Conservation (phyloP, 1,140 invertebrate genomes). For the Notospermus geniculatus region DNA sequence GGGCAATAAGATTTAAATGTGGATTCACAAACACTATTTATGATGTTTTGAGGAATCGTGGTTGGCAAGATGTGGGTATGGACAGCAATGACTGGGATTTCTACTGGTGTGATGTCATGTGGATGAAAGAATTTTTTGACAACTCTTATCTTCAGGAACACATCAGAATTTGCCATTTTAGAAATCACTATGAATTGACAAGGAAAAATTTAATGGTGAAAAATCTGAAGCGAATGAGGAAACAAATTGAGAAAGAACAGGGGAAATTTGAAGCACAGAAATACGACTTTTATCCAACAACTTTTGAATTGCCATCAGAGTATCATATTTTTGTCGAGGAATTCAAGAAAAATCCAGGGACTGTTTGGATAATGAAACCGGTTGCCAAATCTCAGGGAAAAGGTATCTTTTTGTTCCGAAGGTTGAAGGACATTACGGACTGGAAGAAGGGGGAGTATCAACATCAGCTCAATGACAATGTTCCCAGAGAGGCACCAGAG, state of each 20-base stretch:
- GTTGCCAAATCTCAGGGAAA: slow-evolving; percentile 58
- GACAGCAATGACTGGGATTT: slow-evolving; percentile 56
- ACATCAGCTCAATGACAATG: slow-evolving; percentile 36
- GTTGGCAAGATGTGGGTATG: slow-evolving; percentile 51
- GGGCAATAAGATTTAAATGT: slow-evolving; percentile 53
- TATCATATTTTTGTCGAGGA: slow-evolving; percentile 61
- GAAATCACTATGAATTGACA: slow-evolving; percentile 60
- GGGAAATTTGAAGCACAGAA: slow-evolving; percentile 47
- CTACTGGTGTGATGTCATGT: slow-evolving; percentile 59
- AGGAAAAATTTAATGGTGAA: slow-evolving; percentile 60
- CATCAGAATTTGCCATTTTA: slow-evolving; percentile 58
- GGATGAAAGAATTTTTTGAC: slow-evolving; percentile 58
- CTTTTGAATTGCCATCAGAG: slow-evolving; percentile 58
- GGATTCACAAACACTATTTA: slow-evolving; percentile 54
- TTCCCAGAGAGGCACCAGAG: slow-evolving; percentile 46
- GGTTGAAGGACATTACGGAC: slow-evolving; percentile 60
- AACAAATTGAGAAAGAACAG: slow-evolving; percentile 52
- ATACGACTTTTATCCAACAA: slow-evolving; percentile 58
- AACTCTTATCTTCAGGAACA: slow-evolving; percentile 58
- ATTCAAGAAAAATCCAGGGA: slow-evolving; percentile 57
- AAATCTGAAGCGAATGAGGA: slow-evolving; percentile 56
- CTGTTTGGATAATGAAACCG: slow-evolving; percentile 62
- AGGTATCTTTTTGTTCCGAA: slow-evolving; percentile 59
- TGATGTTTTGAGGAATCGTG: slow-evolving; percentile 50
- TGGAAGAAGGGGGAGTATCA: slow-evolving; percentile 59